Base-by-base conservation (phyloP, 2,888 invertebrate genomes). In the Stratiomys singularior region DNA sequence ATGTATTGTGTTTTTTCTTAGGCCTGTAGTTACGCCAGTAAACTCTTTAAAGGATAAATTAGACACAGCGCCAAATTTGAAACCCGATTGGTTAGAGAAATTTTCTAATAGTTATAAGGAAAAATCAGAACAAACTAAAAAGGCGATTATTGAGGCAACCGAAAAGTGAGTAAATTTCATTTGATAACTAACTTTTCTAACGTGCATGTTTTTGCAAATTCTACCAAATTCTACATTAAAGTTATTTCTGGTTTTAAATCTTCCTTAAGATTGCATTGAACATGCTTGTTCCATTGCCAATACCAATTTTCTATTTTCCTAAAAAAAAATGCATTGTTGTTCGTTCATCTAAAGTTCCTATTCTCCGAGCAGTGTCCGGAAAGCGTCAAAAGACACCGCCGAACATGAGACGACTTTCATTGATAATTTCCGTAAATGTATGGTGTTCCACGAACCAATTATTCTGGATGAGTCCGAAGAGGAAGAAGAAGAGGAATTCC, bases 11-110 rank as follows among this genome's bases (percentile, higher is more conserved):
- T 28, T 25, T 23, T 52, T 28, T 76, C 23, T 46, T 74, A 84
- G 84, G 79, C 84, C 89, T 5, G 81, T 80, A 66, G 84, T 84
- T 3, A 82, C 83, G 46, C 84, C 84, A 11, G 85, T 90, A 15
- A 93, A 92, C 83, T 88, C 91, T 30, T 85, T 92, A 25, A 88
- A 89, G 81, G 90, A 89, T 28, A 88, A 90, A 2, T 86, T 89
- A n/a, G 89, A 88, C 82, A 88, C 89, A 27, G 88, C 87, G 23
- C 87, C 88, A 0, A 84, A 89, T 11, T 87, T 89, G 5, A 88
- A 89, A 21, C 83, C 84, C 0, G 87, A 89, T 79, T 92, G 91
- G 91, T 83, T 92, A 7, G 80, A 85, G 2, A 88, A 89, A 80
- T 82, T 90, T 86, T 86, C 88, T 77, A 82, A 85, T 60, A 89